Conservation (phyloP, 2,888 invertebrate genomes). For the Agonum fuliginosum region DNA sequence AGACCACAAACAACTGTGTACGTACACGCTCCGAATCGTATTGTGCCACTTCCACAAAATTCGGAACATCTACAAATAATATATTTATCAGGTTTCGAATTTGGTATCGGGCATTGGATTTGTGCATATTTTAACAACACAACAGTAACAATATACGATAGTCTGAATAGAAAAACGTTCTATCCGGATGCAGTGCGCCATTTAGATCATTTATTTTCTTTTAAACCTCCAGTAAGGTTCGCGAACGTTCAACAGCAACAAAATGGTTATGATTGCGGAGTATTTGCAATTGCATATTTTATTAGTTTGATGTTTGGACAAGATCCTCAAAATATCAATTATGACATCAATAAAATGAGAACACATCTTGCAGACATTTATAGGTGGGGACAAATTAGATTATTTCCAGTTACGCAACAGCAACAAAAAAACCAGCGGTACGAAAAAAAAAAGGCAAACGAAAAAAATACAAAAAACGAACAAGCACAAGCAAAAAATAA, state of each 20-base stretch:
- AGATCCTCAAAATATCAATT: background rate
- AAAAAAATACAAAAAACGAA: no score
- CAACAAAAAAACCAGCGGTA: no score
- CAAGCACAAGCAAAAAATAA: no score
- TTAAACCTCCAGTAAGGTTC: background rate
- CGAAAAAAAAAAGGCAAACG: background rate
- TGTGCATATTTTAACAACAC: background rate
- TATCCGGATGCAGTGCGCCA: background rate
- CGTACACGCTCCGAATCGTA: background rate
- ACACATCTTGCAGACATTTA: background rate
- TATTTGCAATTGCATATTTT: conserved; percentile 5
- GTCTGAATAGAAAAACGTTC: background rate
- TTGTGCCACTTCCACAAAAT: background rate
- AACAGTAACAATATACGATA: background rate
- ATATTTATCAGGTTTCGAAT: background rate
- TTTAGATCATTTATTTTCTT: conserved; percentile 3
- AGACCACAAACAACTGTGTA: background rate
- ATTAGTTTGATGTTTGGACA: background rate
- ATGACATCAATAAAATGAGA: background rate
- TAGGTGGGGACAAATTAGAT: background rate
- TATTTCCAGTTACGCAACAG: background rate
- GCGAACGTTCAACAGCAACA: background rate
- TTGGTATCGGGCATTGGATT: conserved; percentile 3
- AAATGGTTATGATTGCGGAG: background rate
- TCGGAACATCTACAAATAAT: background rate